These are phyloP conservation scores for Porites evermanni DNA, from an alignment of 92 coral and sea anemone genomes.

Conservation along the genomic window DNA sequence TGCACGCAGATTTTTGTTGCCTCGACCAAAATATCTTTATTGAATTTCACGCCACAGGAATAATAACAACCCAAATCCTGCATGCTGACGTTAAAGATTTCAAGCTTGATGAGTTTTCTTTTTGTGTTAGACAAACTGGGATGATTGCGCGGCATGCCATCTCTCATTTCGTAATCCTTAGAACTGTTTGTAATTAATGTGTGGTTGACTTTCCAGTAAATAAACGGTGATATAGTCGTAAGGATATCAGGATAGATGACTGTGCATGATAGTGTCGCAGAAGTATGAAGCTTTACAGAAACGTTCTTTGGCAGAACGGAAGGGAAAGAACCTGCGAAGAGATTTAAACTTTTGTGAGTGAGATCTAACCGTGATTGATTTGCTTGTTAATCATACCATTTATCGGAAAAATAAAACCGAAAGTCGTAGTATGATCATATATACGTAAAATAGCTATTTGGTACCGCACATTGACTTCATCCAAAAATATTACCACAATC, in stretches of 20 bases:
- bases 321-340: conserved; percentile 2
- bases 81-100: conserved; percentile 6
- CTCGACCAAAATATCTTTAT: not conserved
- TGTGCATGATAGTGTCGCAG: not conserved
- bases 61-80: conserved; percentile 22
- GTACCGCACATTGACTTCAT: no score
- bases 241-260: not conserved
- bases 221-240: not conserved
- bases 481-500: no score
- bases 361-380: no score
- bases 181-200: not conserved
- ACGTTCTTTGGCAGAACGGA: not conserved
- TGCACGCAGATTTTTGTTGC: not conserved
- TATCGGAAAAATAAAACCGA: no score
- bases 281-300: not conserved
- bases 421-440: no score
- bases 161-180: not conserved
- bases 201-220: conserved; percentile 13
- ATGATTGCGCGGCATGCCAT: not conserved
- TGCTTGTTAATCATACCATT: no score
- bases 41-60: conserved; percentile 12
- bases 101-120: not conserved
- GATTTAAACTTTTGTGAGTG: not conserved
- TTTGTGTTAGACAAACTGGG: not conserved
- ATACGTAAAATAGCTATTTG: no score